phyloP scores from a whole-genome alignment of 2,113 vertebrate species.

The Cyprinodon tularosa region DNA sequence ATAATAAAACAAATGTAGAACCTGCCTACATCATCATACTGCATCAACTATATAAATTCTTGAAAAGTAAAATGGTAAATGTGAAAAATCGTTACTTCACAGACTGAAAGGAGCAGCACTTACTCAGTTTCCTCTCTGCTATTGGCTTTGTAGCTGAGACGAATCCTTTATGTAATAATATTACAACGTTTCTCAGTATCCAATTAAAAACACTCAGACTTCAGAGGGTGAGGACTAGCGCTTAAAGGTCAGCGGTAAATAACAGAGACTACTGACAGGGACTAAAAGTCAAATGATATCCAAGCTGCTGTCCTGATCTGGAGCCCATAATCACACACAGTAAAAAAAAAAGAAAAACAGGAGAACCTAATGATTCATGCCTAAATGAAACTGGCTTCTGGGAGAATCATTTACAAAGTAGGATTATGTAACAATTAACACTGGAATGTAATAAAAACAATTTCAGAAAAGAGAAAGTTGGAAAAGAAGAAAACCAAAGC shows the following conservation, averaged over 20 bases:
- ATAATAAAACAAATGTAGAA: too few relatives aligned
- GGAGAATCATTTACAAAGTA: neutral
- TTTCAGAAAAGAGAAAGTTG: neutral
- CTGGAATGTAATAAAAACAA: neutral
- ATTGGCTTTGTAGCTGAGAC: neutral
- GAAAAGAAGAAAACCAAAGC: neutral
- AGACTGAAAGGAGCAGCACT: neutral
- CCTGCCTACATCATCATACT: neutral
- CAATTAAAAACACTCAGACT: neutral
- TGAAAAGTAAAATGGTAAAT: neutral
- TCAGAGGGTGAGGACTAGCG: neutral
- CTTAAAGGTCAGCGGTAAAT: neutral
- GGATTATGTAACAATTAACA: neutral
- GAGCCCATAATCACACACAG: neutral
- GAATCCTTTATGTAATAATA: neutral
- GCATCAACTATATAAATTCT: neutral
- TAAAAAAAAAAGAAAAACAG: neutral
- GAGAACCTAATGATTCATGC: neutral
- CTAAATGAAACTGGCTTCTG: neutral
- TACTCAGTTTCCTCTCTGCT: neutral
- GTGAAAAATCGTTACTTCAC: neutral
- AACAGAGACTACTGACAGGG: neutral
- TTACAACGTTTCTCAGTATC: neutral
- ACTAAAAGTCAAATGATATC: neutral
- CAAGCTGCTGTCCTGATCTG: neutral